Evolutionary conservation across 1,140 invertebrate species (phyloP).

Genomic region (Xylocopa sonorina): DNA sequence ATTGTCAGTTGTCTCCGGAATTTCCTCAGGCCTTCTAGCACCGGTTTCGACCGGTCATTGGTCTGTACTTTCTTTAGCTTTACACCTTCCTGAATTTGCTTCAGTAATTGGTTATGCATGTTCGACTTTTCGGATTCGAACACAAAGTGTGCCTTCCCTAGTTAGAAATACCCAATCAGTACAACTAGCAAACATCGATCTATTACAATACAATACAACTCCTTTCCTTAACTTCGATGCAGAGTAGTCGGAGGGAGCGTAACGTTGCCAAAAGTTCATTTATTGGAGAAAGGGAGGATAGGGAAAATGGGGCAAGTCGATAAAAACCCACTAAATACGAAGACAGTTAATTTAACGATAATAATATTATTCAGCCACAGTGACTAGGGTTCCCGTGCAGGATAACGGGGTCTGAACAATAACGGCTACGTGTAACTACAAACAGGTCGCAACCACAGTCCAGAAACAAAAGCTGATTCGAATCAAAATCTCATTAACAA

Average conservation of each 20-base stretch:
- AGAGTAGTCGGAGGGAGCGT: neutral
- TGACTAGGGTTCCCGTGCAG: conserved; percentile 15
- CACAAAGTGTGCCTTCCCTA: conserved; percentile 87
- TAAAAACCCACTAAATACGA: conserved; percentile 49
- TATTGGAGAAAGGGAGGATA: neutral
- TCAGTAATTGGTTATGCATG: conserved; percentile 90
- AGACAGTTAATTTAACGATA: conserved; percentile 57
- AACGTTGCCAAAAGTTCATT: conserved; percentile 6
- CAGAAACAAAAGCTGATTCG: conserved; percentile 25
- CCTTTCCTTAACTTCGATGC: neutral
- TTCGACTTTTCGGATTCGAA: conserved; percentile 94
- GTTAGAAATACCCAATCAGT: conserved; percentile 54
- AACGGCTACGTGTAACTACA: conserved; percentile 41
- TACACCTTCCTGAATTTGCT: conserved; percentile 91
- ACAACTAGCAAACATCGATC: neutral
- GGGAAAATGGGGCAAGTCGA: neutral
- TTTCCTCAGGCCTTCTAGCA: conserved; percentile 91
- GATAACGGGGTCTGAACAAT: conserved; percentile 40
- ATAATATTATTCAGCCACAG: conserved; percentile 58
- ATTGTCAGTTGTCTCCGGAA: conserved; percentile 94
- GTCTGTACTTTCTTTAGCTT: conserved; percentile 89
- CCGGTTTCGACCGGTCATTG: conserved; percentile 93
- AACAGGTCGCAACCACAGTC: conserved; percentile 32
- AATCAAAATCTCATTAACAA: conserved; percentile 26
- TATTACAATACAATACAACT: neutral